These are phyloP conservation scores for Sesia apiformis DNA, from an alignment of 2,888 invertebrate species.

Conservation along the genomic window DNA sequence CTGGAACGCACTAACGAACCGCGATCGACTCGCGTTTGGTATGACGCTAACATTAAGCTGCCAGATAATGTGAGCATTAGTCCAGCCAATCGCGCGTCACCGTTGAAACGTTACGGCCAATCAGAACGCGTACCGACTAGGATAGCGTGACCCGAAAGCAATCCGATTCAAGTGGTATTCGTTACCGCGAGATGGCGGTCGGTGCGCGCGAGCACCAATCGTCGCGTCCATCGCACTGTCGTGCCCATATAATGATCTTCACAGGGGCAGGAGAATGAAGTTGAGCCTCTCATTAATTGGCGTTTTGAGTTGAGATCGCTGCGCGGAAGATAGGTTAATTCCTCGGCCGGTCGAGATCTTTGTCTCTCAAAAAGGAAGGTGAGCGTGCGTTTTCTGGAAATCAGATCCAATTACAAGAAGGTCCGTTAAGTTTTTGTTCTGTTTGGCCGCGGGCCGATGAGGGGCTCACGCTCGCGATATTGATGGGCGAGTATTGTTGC, in stretches of 20 bases:
- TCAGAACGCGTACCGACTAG: constrained; percentile 57
- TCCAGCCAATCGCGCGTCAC: constrained; percentile 61
- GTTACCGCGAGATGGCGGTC: constrained; percentile 71
- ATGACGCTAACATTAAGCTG: constrained; percentile 60
- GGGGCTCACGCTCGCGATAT: constrained; percentile 45
- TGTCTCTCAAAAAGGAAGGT: constrained; percentile 72
- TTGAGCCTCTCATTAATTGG: constrained; percentile 75
- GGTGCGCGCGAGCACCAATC: constrained; percentile 60
- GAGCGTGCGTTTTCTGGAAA: constrained; percentile 72
- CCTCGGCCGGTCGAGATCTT: constrained; percentile 66
- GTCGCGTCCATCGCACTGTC: constrained; percentile 72
- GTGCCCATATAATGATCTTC: constrained; percentile 75
- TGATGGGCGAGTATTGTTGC: constrained; percentile 52
- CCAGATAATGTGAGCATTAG: constrained; percentile 54
- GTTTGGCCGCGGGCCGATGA: constrained; percentile 51
- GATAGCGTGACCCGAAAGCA: constrained; percentile 73
- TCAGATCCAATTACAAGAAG: constrained; percentile 73
- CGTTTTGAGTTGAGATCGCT: constrained; percentile 73
- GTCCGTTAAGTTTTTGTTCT: constrained; percentile 71
- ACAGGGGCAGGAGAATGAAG: constrained; percentile 73
- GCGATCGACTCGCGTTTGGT: constrained; percentile 54
- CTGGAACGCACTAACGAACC: constrained; percentile 63
- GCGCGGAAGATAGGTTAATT: constrained; percentile 74
- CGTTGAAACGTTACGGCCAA: constrained; percentile 60
- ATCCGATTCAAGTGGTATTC: constrained; percentile 66